Conservation (phyloP, 2,113 vertebrate genomes). For the Pomatostomus ruficeps region DNA sequence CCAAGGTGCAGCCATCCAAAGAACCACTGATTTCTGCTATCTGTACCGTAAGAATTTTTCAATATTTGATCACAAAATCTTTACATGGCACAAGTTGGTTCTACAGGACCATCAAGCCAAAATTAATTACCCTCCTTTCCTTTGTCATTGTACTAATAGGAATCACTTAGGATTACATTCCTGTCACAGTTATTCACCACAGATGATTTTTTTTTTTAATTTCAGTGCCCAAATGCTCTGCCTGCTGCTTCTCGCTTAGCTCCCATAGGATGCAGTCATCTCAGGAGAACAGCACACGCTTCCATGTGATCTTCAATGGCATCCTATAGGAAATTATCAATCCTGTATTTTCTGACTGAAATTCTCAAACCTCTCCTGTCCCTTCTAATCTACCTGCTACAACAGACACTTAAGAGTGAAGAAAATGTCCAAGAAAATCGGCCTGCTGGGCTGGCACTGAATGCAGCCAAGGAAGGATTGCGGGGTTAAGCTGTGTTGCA, state of each 20-base stretch:
- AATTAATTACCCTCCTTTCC: neutral
- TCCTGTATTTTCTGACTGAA: neutral
- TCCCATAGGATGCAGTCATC: neutral
- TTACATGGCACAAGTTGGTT: neutral
- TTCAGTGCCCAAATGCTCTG: neutral
- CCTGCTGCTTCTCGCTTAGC: neutral
- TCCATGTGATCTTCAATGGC: neutral
- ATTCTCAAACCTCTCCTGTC: neutral
- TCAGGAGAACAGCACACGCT: neutral
- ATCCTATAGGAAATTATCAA: conserved; percentile 19
- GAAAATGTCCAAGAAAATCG: neutral
- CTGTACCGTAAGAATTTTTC: neutral
- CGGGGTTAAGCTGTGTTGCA: neutral
- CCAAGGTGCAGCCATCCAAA: neutral
- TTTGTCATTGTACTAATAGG: neutral
- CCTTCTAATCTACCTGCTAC: neutral
- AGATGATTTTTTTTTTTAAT: neutral
- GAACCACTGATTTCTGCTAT: neutral
- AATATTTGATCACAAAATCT: neutral
- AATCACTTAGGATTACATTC: neutral
- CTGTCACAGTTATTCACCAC: neutral
- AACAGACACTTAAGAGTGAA: neutral
- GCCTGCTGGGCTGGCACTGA: neutral
- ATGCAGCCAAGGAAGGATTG: neutral
- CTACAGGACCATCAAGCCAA: neutral